Conservation (phyloP, 2,797 vertebrate genomes). For the Enteromius anoplus region DNA sequence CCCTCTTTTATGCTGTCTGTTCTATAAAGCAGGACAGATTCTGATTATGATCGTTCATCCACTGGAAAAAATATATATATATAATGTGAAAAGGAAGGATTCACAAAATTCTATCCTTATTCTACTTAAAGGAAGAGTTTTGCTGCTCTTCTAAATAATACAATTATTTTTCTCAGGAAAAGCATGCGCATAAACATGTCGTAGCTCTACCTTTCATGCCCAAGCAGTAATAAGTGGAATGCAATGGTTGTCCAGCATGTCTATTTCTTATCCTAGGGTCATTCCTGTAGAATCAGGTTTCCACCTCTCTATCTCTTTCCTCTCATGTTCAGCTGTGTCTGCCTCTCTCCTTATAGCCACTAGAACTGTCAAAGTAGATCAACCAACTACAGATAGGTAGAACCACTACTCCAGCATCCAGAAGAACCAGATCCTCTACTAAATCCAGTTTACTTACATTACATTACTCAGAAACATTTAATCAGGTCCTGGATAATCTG, state of each 20-base stretch:
- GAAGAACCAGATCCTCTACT: not conserved
- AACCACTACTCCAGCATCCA: not conserved
- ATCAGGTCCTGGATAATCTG: not conserved
- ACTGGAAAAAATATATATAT: not conserved
- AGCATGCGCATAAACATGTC: not conserved
- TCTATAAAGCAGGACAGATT: not conserved
- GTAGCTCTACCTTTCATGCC: not conserved
- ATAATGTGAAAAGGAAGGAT: not conserved
- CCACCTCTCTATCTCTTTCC: slow-evolving; percentile 41
- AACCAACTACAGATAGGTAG: not conserved
- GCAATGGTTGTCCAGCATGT: slow-evolving; percentile 64
- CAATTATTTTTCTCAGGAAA: not conserved
- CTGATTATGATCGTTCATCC: not conserved
- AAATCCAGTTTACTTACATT: too few species aligned
- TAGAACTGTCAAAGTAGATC: slow-evolving; percentile 14
- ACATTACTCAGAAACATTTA: not conserved
- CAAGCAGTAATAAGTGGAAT: slow-evolving; percentile 62
- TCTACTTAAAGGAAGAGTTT: not conserved
- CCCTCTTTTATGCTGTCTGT: not conserved
- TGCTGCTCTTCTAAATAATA: not conserved
- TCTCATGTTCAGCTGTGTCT: slow-evolving; percentile 52
- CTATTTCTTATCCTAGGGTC: slow-evolving; percentile 72
- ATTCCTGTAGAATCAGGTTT: slow-evolving; percentile 65
- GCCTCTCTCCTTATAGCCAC: slow-evolving; percentile 31
- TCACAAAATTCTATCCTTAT: not conserved